Evolutionary conservation across 2,888 invertebrate genomes (phyloP), one percentile per base, ranked within the genome.

Genomic region (Colletes collaris): DNA sequence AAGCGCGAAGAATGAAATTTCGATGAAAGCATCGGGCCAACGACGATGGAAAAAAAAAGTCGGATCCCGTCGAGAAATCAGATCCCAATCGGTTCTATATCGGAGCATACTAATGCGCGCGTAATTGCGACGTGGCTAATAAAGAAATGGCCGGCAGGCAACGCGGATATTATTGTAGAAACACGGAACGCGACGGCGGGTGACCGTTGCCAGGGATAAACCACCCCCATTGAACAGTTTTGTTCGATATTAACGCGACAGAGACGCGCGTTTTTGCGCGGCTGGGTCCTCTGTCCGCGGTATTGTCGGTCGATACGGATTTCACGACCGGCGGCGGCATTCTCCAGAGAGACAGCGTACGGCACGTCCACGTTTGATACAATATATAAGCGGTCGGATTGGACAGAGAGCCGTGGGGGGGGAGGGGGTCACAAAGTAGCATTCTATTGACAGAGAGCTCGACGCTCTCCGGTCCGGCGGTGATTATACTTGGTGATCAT

Each of bases 401-500:
- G 72, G 67, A 62, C 56, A 50, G 44, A 2, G 44, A 8, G 44
- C 27, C 49, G 62, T 63, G 52, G 70, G 52, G 46, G 62, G n/a
- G 59, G 37, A 27, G 68, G 76, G 78, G 79, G 79, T 80, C 86
- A 87, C 87, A 87, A 87, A 87, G 90, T 88, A 90, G 88, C 86
- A 87, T 88, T 90, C 90, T 90, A 91, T 91, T 89, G 90, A 90
- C 90, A 89, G 87, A 90, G 79, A 86, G 86, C 83, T 83, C 80
- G 75, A 67, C 81, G 81, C 86, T 82, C 84, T 83, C 83, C 83
- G 81, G 79, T 82, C 79, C 85, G 83, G 79, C 85, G 84, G 89
- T 92, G 91, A 92, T 92, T 91, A 92, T 91, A 91, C 90, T 88
- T 89, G 89, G 90, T 90, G 91, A 91, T 92, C 90, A 91, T 90